Evolutionary conservation across 2,113 vertebrate species (phyloP).

Genomic region (Uropsilus gracilis): DNA sequence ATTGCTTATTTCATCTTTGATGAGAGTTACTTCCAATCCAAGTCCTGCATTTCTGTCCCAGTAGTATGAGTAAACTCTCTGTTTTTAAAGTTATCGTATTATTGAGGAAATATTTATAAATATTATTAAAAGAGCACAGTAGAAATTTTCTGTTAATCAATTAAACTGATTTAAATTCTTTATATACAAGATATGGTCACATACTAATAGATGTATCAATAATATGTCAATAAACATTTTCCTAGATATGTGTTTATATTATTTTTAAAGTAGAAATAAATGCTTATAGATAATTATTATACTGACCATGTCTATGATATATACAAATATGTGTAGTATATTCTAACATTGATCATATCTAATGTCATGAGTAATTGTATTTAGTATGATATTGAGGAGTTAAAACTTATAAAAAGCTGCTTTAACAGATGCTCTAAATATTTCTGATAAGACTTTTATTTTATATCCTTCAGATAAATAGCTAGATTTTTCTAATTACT

Average conservation of each 20-base stretch:
- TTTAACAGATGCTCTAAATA: not conserved
- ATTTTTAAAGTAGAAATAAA: not conserved
- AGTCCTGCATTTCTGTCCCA: constrained; percentile 46
- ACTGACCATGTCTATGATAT: not conserved
- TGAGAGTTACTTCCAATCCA: constrained; percentile 62
- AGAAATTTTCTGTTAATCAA: not conserved
- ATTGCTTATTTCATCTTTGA: constrained; percentile 51
- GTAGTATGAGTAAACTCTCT: not conserved
- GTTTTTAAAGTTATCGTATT: constrained; percentile 37
- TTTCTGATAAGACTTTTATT: not conserved
- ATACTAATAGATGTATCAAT: not conserved
- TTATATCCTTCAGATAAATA: not conserved
- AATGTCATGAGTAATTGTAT: not conserved
- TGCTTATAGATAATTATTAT: not conserved
- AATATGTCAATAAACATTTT: not conserved
- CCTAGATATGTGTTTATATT: not conserved
- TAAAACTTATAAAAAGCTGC: not conserved
- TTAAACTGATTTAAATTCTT: not conserved
- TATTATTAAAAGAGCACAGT: not conserved
- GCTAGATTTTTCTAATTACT: not conserved
- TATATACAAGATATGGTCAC: not conserved
- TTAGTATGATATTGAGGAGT: not conserved
- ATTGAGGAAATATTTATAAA: not conserved
- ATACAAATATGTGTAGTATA: not conserved
- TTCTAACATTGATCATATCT: not conserved